phyloP scores from a whole-genome alignment of 2,113 vertebrate species.

The Elaphurus davidianus region DNA sequence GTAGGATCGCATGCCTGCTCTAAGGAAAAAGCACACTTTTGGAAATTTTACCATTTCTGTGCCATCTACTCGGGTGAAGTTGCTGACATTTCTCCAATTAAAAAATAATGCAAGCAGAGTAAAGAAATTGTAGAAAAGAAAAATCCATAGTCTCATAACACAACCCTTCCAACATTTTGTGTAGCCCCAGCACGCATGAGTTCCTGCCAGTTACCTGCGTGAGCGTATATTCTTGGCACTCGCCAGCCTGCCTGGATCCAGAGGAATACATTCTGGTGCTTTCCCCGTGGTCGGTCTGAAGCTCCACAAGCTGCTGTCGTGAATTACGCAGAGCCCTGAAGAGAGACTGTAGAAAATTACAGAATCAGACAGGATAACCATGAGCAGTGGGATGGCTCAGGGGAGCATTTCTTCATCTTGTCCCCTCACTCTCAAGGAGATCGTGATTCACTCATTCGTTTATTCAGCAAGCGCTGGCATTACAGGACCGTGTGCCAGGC shows the following conservation, averaged over 20 bases:
- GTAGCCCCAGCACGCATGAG: not conserved
- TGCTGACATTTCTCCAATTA: slow-evolving; percentile 26
- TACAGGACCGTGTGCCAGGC: not conserved
- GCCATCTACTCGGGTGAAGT: not conserved
- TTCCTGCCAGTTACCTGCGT: not conserved
- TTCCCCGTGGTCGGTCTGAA: not conserved
- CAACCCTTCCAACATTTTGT: not conserved
- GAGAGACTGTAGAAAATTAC: not conserved
- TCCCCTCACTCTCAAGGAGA: not conserved
- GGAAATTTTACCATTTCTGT: not conserved
- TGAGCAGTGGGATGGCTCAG: not conserved
- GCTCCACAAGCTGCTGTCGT: not conserved
- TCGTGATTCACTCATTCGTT: not conserved
- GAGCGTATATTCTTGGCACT: not conserved
- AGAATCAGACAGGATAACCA: not conserved
- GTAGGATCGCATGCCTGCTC: not conserved
- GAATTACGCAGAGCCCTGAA: not conserved
- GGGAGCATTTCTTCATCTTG: not conserved
- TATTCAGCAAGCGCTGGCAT: not conserved
- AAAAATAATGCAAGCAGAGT: not conserved
- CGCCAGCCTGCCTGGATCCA: not conserved
- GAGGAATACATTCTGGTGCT: not conserved
- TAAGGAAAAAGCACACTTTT: not conserved
- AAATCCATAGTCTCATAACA: not conserved
- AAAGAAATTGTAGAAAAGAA: not conserved